These are phyloP conservation scores for Aphidoletes aphidimyza DNA, from an alignment of 2,888 invertebrate genomes.

Conservation along the genomic window DNA sequence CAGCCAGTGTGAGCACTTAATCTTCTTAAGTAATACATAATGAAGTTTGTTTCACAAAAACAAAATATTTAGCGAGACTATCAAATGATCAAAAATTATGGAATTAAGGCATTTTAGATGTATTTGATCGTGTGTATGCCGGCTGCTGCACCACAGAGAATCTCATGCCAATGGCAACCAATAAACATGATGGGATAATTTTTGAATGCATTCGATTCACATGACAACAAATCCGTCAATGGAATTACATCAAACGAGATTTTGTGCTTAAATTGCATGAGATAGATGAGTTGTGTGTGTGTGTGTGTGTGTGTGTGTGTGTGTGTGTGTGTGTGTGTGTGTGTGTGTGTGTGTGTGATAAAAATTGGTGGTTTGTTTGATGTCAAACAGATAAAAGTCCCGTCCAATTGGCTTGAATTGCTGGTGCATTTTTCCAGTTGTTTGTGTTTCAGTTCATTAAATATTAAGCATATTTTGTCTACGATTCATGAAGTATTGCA, in stretches of 20 bases:
- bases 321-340: no score
- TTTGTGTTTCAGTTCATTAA: not conserved
- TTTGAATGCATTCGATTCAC: constrained; percentile 45
- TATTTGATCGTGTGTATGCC: not conserved
- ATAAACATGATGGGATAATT: constrained; percentile 12
- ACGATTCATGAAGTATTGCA: not conserved
- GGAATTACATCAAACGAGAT: not conserved
- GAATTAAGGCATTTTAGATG: constrained; percentile 37
- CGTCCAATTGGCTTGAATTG: no score
- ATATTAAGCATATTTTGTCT: constrained; percentile 2
- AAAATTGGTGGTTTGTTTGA: constrained; percentile 52
- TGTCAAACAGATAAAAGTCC: not conserved
- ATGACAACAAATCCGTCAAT: not conserved
- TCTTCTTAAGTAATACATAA: constrained; percentile 46
- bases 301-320: no score
- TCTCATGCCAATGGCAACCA: no score
- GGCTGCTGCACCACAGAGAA: not conserved
- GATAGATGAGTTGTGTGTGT: no score
- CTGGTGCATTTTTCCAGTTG: no score
- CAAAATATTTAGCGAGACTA: constrained; percentile 43
- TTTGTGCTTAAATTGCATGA: no score
- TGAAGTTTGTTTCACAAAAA: not conserved
- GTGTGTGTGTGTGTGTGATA: no score
- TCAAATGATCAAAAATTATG: constrained; percentile 41
- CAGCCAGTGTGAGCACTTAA: not conserved